Percentiles rank a stretch among this genome's conserved stretches.
Conservation (phyloP, 2,113 vertebrate genomes). For the Dunckerocampus dactyliophorus region DNA sequence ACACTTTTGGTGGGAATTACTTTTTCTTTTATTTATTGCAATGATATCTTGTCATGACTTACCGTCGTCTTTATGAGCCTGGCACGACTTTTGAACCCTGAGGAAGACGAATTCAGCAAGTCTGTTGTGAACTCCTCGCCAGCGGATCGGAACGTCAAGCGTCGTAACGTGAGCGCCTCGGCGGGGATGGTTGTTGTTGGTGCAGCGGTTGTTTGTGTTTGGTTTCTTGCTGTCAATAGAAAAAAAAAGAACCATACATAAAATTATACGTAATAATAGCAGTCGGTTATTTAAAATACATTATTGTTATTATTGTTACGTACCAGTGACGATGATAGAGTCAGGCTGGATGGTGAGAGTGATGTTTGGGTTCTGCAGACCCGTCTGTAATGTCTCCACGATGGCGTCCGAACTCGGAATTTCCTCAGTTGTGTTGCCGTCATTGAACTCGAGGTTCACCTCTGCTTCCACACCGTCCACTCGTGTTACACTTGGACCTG, state of each 20-base stretch:
- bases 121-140: constrained; percentile 15
- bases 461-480: background rate
- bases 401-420: constrained; percentile 5
- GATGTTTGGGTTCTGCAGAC: constrained; percentile 8
- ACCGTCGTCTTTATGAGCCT: background rate
- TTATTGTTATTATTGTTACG: constrained; percentile 3
- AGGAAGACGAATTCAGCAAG: constrained; percentile 19
- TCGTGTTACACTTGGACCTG: rapidly evolving
- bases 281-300: no score
- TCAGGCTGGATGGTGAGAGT: background rate
- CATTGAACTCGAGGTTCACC: constrained; percentile 22
- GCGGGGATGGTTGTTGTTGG: background rate
- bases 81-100: background rate
- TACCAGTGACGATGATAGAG: background rate
- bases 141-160: constrained; percentile 11
- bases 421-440: background rate
- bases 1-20: no score
- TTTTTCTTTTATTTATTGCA: no score
- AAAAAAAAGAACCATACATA: no score
- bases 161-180: background rate
- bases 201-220: background rate
- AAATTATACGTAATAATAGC: no score
- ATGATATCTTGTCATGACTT: constrained; percentile 2
- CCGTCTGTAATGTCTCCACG: background rate
- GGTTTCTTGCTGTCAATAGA: background rate